Conservation (phyloP, 2,888 invertebrate species). For the Pterostichus madidus region DNA sequence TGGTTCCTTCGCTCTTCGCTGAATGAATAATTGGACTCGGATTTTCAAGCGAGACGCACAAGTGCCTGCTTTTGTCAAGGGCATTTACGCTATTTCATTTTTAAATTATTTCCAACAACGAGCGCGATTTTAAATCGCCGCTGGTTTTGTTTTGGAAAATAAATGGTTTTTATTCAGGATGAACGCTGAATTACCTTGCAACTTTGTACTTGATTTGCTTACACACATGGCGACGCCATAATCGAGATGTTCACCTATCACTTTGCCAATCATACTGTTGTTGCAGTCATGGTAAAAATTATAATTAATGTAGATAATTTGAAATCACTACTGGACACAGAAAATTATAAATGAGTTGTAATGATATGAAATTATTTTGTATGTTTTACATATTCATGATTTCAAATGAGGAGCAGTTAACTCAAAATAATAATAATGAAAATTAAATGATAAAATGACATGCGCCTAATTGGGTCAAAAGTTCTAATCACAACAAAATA, state of each 20-base stretch:
- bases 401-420: background rate
- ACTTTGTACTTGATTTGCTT: conserved; percentile 9
- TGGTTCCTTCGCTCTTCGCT: conserved; percentile 12
- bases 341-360: conserved; percentile 28
- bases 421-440: too few relatives aligned
- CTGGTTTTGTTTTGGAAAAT: conserved; percentile 28
- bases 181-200: conserved; percentile 33
- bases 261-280: background rate
- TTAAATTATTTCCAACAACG: conserved; percentile 40
- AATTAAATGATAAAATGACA: too few relatives aligned
- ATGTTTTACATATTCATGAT: conserved; percentile 37
- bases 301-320: conserved; percentile 28
- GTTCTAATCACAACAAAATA: too few relatives aligned
- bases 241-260: conserved; percentile 22
- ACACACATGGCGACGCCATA: background rate
- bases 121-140: conserved; percentile 15
- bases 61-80: conserved; percentile 49
- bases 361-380: conserved; percentile 49
- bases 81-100: conserved; percentile 54
- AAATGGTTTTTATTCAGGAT: conserved; percentile 9
- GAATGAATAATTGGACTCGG: conserved; percentile 63
- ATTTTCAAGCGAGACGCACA: conserved; percentile 54
- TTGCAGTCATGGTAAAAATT: background rate
- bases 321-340: conserved; percentile 16
- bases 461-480: too few relatives aligned